A percentile compares a stretch with the other conserved stretches of the same genome.
These are phyloP conservation scores for Pachypanchax playfairii DNA, from an alignment of 2,113 vertebrate species.

Conservation along the genomic window DNA sequence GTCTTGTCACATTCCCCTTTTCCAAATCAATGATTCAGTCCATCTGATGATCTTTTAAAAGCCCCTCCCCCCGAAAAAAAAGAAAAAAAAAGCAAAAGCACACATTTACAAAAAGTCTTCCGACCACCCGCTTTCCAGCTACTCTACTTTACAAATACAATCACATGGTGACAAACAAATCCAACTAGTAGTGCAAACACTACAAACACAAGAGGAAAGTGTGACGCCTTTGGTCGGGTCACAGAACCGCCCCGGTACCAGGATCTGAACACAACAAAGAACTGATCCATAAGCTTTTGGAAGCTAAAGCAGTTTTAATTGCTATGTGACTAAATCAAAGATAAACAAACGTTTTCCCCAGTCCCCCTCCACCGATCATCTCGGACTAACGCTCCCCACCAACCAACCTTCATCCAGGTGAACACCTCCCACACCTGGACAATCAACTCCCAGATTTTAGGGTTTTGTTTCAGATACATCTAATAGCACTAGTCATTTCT, in stretches of 20 bases:
- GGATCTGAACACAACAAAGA: constrained; percentile 24
- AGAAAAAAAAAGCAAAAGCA: neutral
- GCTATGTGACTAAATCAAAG: constrained; percentile 57
- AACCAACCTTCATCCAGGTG: constrained; percentile 38
- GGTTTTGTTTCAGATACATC: constrained; percentile 45
- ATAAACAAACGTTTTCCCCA: constrained; percentile 48
- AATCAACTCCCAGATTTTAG: constrained; percentile 44
- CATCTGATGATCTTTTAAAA: constrained; percentile 62
- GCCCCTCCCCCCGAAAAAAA: constrained; percentile 4
- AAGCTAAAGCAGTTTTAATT: constrained; percentile 64
- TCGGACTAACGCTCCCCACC: constrained; percentile 25
- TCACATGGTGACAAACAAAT: constrained; percentile 83
- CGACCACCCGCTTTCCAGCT: constrained; percentile 6
- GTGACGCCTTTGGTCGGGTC: constrained; percentile 71
- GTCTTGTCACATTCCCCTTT: constrained; percentile 72
- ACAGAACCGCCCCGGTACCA: constrained; percentile 56
- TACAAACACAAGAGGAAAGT: constrained; percentile 76
- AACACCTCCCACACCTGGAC: neutral
- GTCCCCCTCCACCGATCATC: constrained; percentile 27
- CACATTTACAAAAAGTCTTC: neutral
- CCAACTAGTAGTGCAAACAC: constrained; percentile 82
- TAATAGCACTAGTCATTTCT: constrained; percentile 28
- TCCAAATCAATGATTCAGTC: constrained; percentile 60
- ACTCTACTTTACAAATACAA: constrained; percentile 73
- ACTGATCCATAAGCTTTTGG: constrained; percentile 51